Conservation (phyloP, 2,797 vertebrate genomes). For the Sebastes goodei region DNA sequence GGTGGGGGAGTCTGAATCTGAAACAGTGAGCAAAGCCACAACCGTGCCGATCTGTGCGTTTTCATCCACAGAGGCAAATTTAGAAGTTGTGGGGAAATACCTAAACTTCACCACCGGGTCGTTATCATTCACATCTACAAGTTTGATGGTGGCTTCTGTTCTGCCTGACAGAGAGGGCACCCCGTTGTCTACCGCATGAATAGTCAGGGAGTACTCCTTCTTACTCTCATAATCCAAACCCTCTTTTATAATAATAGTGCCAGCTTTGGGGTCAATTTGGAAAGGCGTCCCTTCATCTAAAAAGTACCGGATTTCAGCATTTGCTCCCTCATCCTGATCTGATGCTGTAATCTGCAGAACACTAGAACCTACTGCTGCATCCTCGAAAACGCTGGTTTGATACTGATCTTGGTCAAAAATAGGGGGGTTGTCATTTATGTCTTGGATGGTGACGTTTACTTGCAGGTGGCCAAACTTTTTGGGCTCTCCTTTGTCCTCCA, state of each 20-base stretch:
- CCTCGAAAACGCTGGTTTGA: conserved; percentile 90
- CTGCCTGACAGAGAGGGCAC: conserved; percentile 90
- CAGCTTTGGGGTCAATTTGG: conserved; percentile 92
- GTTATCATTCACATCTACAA: conserved; percentile 96
- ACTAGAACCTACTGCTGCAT: conserved; percentile 90
- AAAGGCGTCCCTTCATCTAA: conserved; percentile 92
- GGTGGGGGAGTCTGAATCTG: conserved; percentile 91
- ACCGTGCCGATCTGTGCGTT: conserved; percentile 95
- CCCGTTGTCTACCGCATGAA: conserved; percentile 92
- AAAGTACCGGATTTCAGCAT: conserved; percentile 92
- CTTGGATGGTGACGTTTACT: conserved; percentile 97
- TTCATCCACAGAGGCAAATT: conserved; percentile 96
- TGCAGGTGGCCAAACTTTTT: conserved; percentile 92
- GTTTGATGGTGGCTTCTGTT: conserved; percentile 90
- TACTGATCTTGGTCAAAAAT: conserved; percentile 90
- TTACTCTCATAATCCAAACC: conserved; percentile 90
- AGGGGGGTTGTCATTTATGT: conserved; percentile 97
- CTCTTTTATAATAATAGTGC: conserved; percentile 92
- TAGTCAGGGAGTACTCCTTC: conserved; percentile 91
- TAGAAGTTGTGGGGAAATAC: conserved; percentile 95
- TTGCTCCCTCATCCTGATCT: conserved; percentile 93
- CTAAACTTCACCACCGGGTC: conserved; percentile 96
- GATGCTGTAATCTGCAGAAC: conserved; percentile 90
- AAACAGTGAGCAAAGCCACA: conserved; percentile 95
- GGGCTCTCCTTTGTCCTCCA: conserved; percentile 96